These are phyloP conservation scores for Papilio polyxenes DNA, from an alignment of 1,140 invertebrate species.

Conservation along the genomic window DNA sequence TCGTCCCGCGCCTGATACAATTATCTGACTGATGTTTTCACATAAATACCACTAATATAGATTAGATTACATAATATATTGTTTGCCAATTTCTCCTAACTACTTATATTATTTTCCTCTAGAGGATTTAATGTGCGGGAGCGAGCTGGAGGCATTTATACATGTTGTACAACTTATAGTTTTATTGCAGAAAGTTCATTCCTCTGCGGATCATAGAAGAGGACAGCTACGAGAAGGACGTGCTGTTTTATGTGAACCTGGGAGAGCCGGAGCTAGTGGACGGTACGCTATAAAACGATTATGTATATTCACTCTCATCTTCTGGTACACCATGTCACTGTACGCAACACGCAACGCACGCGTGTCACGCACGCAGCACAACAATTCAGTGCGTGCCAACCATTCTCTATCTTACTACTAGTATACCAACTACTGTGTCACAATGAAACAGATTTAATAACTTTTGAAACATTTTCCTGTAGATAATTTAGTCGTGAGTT, in stretches of 20 bases:
- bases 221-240: conserved; percentile 98
- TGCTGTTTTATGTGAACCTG: conserved; percentile 95
- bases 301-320: neutral
- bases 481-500: neutral
- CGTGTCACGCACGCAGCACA: too few species aligned
- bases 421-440: too few species aligned
- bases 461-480: too few species aligned
- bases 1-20: neutral
- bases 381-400: too few species aligned
- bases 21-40: conserved; percentile 15
- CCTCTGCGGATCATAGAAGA: conserved; percentile 95
- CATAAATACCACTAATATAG: neutral
- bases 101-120: too few species aligned
- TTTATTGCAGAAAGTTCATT: conserved; percentile 92
- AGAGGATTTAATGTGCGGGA: too few species aligned
- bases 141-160: too few species aligned
- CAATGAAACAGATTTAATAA: too few species aligned
- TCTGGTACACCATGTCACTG: neutral
- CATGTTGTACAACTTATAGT: conserved; percentile 25
- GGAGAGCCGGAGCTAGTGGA: conserved; percentile 92
- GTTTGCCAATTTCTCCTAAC: too few species aligned
- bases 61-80: neutral
- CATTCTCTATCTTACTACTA: too few species aligned
- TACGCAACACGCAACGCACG: too few species aligned
- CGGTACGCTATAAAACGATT: conserved; percentile 83